Base-by-base conservation (phyloP, 2,113 vertebrate species). In the Manacus vitellinus region DNA sequence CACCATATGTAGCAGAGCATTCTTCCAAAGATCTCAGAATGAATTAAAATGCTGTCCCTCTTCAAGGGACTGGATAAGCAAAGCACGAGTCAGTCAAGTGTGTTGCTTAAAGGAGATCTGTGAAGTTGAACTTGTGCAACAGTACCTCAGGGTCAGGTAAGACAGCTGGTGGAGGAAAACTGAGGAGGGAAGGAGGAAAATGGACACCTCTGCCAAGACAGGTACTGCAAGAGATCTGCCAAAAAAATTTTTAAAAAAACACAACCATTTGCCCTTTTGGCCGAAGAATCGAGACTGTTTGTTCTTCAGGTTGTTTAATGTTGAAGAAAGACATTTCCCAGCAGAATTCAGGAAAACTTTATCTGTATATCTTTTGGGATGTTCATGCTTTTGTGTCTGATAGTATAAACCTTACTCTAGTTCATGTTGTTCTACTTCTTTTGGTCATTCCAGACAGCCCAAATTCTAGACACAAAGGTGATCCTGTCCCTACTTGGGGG, bases 381-480 rank as follows among this genome's bases (percentile, higher is more conserved):
- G 84, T 97, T 98, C 81, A 97, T 96, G 21, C 97, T 98, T 66
- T 97, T 97, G 49, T 97, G 96, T 43, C 95, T 98, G 43, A 98
- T 93, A 46, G 98, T 94, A 7, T 97, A 76, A 54, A 97, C 58
- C 49, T 98, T 97, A 16, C 93, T 97, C 67, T 91, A 94, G 55
- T 52, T 96, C 51, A 59, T 20, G 55, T 84, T 97, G 56, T 97
- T 97, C 81, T 98, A 92, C 4, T 95, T 94, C 77, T 96, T 96
- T 87, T 96, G 96, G 35, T 98, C 98, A 68, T 98, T 98, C 97
- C 96, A 92, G 41, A 97, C 95, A 6, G 98, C 96, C 95, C 97
- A 98, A 66, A 98, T 93, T 31, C 97, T 93, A 47, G 94, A 98
- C 23, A 71, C 79, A 74, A 97, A 98, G 62, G 93, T 22, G 27